phyloP scores from a whole-genome alignment of 2,113 vertebrate genomes.

The Oostethus manadensis region DNA sequence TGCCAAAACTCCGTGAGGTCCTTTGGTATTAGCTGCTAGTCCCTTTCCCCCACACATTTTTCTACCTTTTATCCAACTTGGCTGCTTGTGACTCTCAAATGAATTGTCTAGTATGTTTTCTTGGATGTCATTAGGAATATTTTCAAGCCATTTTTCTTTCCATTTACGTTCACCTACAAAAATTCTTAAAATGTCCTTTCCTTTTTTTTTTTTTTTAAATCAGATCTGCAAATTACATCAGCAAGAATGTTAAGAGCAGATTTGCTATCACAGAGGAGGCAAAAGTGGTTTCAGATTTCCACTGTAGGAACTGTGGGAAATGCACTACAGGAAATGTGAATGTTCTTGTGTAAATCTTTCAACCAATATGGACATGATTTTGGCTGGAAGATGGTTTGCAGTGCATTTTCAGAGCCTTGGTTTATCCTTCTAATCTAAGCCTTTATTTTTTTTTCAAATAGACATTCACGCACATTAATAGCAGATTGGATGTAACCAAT shows the following conservation, averaged over 20 bases:
- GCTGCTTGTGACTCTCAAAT: not conserved
- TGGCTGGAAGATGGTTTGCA: constrained; percentile 25
- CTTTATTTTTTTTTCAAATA: not conserved
- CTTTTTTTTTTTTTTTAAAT: constrained; percentile 1
- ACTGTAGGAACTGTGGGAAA: constrained; percentile 54
- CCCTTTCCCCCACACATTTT: constrained; percentile 2
- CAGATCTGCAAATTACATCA: constrained; percentile 46
- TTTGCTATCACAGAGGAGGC: constrained; percentile 37
- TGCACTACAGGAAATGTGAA: constrained; percentile 43
- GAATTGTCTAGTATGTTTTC: constrained; percentile 15
- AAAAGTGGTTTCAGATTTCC: constrained; percentile 37
- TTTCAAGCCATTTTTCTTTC: constrained; percentile 9
- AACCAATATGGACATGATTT: constrained; percentile 21
- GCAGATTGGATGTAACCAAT: not conserved
- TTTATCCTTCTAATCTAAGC: not conserved
- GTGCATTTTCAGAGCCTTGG: not conserved
- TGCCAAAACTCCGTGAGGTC: constrained; percentile 17
- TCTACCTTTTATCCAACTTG: constrained; percentile 28
- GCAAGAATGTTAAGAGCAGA: constrained; percentile 20
- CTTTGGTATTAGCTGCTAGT: constrained; percentile 11
- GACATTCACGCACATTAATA: not conserved
- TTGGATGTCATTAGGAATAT: constrained; percentile 10
- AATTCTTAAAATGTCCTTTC: constrained; percentile 12
- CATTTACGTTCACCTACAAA: constrained; percentile 4
- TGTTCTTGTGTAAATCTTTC: constrained; percentile 51